Evolutionary conservation across 2,888 invertebrate genomes (phyloP), one percentile per base, ranked within the genome.

Genomic region (Capitulum mitella): DNA sequence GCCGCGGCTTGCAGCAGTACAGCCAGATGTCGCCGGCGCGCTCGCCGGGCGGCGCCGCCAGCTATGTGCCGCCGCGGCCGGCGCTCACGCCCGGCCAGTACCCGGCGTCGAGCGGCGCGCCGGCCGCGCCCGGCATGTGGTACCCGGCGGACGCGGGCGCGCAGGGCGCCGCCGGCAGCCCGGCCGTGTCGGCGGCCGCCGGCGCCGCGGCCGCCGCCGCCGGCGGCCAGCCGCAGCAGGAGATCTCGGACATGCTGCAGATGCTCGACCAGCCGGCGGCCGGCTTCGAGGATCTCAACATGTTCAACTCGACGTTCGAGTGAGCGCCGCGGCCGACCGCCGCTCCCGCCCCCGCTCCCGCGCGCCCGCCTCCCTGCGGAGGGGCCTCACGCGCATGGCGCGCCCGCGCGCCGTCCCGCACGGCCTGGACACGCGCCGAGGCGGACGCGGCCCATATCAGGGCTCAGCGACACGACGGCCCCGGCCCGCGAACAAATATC

Each of bases 221-320:
- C 82, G 8, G 83, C 82, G n/a, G 79, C 80, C 64, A 80, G 19
- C 91, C 91, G 83, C 91, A 91, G 14, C 92, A 92, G 84, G 95
- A 95, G 87, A 89, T 95, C 79, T 92, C 94, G 29, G 95, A 96
- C 84, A 95, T 96, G 95, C 88, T 96, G 83, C 95, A 95, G 87
- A 95, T 96, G 91, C 87, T 96, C 79, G 88, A 95, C 87, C 93
- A 93, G 85, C 91, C 92, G 83, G 92, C 91, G 78, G 89, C 93
- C 80, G 91, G 93, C 46, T 95, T 95, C 85, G 95, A 95, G 85
- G 95, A 95, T 86, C 89, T 95, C 84, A 93, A 92, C 85, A 95
- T 95, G 94, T 95, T 95, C 86, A 94, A 92, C 85, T 91, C 93
- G 83, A 80, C 82, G 83, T 92, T 43, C 43, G 43, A 43, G 43